Evolutionary conservation across 92 coral and sea anemone species (phyloP).

Genomic region (Actinernus sp.): DNA sequence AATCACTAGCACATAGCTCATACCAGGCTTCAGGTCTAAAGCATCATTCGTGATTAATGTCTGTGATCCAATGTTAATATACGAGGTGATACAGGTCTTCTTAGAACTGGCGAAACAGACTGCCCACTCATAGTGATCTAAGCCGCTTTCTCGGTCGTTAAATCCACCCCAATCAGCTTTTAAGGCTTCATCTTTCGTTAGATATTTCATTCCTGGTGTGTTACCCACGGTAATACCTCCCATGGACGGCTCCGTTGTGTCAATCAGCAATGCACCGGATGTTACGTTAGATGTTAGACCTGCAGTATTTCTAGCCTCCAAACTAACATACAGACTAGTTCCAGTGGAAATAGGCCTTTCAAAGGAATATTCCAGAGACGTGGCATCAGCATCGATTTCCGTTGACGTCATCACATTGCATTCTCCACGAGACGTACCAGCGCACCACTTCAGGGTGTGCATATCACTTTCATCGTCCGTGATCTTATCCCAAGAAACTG

Average conservation of each 20-base stretch:
- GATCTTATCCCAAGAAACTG: constrained; percentile 64
- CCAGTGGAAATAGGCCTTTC: constrained; percentile 76
- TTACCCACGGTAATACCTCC: constrained; percentile 79
- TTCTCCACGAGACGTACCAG: constrained; percentile 33
- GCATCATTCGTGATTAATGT: constrained; percentile 46
- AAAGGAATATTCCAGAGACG: constrained; percentile 19
- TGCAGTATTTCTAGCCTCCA: constrained; percentile 80
- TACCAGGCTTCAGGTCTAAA: constrained; percentile 81
- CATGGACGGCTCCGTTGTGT: constrained; percentile 71
- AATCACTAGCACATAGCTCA: constrained; percentile 66
- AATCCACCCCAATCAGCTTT: constrained; percentile 84
- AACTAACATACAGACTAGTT: constrained; percentile 46
- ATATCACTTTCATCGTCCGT: constrained; percentile 80
- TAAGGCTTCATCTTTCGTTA: constrained; percentile 60
- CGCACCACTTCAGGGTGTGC: constrained; percentile 60
- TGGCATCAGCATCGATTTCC: constrained; percentile 17
- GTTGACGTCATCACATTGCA: constrained; percentile 73
- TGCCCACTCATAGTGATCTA: constrained; percentile 82
- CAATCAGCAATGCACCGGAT: constrained; percentile 72
- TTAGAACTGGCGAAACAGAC: constrained; percentile 58
- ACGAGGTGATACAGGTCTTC: constrained; percentile 71
- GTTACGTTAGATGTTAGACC: constrained; percentile 56
- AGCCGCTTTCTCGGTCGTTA: constrained; percentile 79
- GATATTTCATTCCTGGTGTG: constrained; percentile 46
- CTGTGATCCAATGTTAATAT: constrained; percentile 55